Conservation (phyloP, 2,888 invertebrate genomes). For the Ochropleura leucogaster region DNA sequence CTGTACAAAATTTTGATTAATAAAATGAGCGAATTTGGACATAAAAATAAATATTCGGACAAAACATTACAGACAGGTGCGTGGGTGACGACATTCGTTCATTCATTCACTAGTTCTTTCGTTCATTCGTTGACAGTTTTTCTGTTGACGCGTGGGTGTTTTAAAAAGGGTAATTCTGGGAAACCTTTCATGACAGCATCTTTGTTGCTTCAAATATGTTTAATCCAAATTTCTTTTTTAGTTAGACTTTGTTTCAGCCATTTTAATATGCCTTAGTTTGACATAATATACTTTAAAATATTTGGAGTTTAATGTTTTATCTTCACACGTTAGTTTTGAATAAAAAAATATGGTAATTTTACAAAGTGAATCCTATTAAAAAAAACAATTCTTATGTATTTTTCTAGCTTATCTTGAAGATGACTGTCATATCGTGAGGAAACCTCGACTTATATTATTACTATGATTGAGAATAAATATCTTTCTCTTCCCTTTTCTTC, state of each 20-base stretch:
- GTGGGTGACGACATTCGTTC: slow-evolving; percentile 17
- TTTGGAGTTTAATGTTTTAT: not conserved
- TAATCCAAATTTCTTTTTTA: not conserved
- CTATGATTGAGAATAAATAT: no score
- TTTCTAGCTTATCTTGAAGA: no score
- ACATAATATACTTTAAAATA: not conserved
- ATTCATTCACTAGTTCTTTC: slow-evolving; percentile 18
- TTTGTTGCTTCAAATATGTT: not conserved
- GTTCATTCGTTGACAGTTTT: slow-evolving; percentile 14
- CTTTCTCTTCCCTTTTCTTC: no score
- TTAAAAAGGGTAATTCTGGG: not conserved
- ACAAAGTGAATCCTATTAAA: not conserved
- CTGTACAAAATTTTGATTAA: not conserved
- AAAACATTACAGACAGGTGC: slow-evolving; percentile 16
- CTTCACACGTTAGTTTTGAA: not conserved
- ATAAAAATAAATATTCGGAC: slow-evolving; percentile 14
- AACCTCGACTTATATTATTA: no score
- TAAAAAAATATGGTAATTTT: not conserved
- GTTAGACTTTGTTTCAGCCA: not conserved
- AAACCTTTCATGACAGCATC: not conserved
- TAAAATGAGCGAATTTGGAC: slow-evolving; percentile 16
- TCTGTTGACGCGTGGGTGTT: slow-evolving; percentile 1
- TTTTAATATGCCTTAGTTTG: not conserved
- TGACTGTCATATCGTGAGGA: no score
- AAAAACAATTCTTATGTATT: no score